A percentile compares a stretch with the other conserved stretches of the same genome.
Evolutionary conservation across 2,888 invertebrate genomes (phyloP).

Genomic region (Zygogramma bicolorata): DNA sequence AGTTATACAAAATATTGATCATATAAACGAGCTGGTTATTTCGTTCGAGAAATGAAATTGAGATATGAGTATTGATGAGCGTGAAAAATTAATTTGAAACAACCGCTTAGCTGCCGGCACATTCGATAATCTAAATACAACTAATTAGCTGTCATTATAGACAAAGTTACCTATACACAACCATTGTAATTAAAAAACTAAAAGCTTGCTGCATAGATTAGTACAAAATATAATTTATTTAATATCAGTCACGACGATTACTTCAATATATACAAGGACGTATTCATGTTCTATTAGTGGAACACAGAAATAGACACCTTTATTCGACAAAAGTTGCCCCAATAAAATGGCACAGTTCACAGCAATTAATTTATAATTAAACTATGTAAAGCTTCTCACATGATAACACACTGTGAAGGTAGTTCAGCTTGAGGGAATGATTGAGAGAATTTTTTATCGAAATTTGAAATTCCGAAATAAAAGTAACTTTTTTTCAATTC

Average conservation of each 20-base stretch:
- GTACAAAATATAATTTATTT: conserved; percentile 51
- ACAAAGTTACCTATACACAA: conserved; percentile 38
- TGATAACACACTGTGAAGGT: conserved; percentile 17
- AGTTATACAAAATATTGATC: too few relatives aligned
- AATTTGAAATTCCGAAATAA: background rate
- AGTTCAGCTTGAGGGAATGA: background rate
- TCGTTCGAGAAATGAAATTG: conserved; percentile 9
- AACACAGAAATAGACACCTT: conserved; percentile 30
- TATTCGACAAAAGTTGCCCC: conserved; percentile 38
- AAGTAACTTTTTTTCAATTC: too few relatives aligned
- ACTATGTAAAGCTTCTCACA: conserved; percentile 32
- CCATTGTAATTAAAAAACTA: conserved; percentile 34
- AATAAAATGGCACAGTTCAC: conserved; percentile 66
- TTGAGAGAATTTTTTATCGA: background rate
- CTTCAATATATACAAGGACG: conserved; percentile 52
- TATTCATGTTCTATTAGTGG: conserved; percentile 26
- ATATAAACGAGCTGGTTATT: background rate
- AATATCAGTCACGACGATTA: conserved; percentile 52
- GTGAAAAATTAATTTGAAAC: conserved; percentile 12
- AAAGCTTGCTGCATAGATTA: conserved; percentile 37
- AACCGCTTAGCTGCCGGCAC: conserved; percentile 10
- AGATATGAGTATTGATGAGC: background rate
- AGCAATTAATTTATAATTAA: conserved; percentile 58
- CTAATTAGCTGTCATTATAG: conserved; percentile 25
- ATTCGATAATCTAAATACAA: conserved; percentile 1